Evolutionary conservation across 2,113 vertebrate species (phyloP).

Genomic region (Rhinolophus ferrumequinum): DNA sequence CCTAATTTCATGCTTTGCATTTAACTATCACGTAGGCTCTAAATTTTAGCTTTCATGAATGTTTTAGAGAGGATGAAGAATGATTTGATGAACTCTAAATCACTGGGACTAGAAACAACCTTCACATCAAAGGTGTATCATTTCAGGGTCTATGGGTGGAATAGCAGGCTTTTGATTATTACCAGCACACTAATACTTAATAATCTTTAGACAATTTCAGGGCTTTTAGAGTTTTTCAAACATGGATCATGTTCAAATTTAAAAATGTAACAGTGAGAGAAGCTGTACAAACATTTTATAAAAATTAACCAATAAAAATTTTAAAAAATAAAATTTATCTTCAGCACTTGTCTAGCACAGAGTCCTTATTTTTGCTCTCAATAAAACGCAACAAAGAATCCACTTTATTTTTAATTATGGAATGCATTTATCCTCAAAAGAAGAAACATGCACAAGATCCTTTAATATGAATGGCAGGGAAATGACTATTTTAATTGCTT

Average conservation of each 20-base stretch:
- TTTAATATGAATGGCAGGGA: constrained; percentile 14
- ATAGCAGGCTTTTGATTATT: not conserved
- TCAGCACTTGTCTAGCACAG: not conserved
- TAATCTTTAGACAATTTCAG: not conserved
- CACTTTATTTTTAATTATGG: constrained; percentile 47
- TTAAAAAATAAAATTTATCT: constrained; percentile 1
- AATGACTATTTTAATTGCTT: constrained; percentile 38
- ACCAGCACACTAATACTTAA: not conserved
- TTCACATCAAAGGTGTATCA: not conserved
- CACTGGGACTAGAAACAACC: not conserved
- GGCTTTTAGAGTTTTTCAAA: not conserved
- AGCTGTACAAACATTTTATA: not conserved
- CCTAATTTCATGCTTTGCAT: not conserved
- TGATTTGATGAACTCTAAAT: not conserved
- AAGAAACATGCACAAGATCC: not conserved
- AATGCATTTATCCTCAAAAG: constrained; percentile 22
- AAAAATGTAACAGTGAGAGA: not conserved
- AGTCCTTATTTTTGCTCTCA: constrained; percentile 40
- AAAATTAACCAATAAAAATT: constrained; percentile 19
- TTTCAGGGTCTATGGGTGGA: not conserved
- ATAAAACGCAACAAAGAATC: constrained; percentile 20
- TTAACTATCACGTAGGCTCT: not conserved
- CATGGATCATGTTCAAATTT: not conserved
- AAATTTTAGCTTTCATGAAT: not conserved
- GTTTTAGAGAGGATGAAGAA: not conserved